phyloP scores from a whole-genome alignment of 2,797 vertebrate species.

The Poecilia gillii region DNA sequence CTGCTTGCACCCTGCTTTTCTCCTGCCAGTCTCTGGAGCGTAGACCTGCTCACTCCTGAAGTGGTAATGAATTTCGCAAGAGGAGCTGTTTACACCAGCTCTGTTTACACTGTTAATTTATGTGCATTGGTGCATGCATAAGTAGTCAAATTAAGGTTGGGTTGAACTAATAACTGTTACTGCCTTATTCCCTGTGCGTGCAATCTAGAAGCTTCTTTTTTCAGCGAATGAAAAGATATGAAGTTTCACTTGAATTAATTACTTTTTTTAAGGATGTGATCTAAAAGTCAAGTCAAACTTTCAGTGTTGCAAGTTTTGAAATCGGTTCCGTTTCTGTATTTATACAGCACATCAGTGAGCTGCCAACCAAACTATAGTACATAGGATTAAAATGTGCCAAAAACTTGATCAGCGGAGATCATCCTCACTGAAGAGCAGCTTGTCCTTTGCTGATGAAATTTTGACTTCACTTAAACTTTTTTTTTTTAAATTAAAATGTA shows the following conservation, averaged over 20 bases:
- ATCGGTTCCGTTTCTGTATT: constrained; percentile 13
- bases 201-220: constrained; percentile 23
- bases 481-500: background rate
- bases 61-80: constrained; percentile 76
- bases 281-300: constrained; percentile 4
- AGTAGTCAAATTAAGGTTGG: constrained; percentile 54
- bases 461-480: background rate
- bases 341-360: background rate
- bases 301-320: constrained; percentile 26
- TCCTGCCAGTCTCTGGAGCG: constrained; percentile 62
- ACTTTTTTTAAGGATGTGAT: background rate
- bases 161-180: constrained; percentile 58
- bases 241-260: background rate
- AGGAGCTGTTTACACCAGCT: constrained; percentile 63
- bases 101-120: constrained; percentile 74
- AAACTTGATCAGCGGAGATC: too few species aligned
- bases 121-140: constrained; percentile 67
- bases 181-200: constrained; percentile 28
- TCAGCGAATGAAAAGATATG: background rate
- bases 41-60: constrained; percentile 61
- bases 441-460: background rate
- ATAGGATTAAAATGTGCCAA: background rate
- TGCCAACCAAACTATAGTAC: background rate
- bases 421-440: background rate
- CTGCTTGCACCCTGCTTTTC: constrained; percentile 65